Base-by-base conservation (phyloP, 2,888 invertebrate species). In the Synergus gifuensis region DNA sequence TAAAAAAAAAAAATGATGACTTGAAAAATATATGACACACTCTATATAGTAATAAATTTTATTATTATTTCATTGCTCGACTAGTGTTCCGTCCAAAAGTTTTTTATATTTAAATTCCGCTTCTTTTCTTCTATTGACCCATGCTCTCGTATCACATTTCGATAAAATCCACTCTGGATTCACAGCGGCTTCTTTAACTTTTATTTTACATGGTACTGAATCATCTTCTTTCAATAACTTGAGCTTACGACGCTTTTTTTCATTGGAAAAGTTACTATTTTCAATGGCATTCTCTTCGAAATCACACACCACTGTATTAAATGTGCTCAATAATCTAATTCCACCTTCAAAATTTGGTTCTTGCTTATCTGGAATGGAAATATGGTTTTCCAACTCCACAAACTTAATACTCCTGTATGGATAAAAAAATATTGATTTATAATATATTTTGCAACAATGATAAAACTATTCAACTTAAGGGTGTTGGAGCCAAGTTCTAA, bases 91-190 rank as follows among this genome's bases (percentile, higher is more conserved):
- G 80, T 88, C 82, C 28, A 83, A 78, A 12, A 80, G 66, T 84
- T 82, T 87, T 78, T 89, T 90, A 83, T 91, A 91, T 76, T 87
- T 88, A 69, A 88, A 91, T 14, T 86, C 88, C 66, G 84, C 81
- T 28, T 85, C 87, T 62, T 86, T 88, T 80, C 81, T 82, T 78
- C 84, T 87, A 67, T 85, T 85, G 2, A 78, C 83, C 91, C 91
- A 91, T 64, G 83, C 80, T 85, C 85, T 81, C 4, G 87, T 89
- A 46, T 89, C 87, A 18, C 22, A 7, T 82, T 88, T 89, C 0
- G 87, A 89, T 18, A 91, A 83, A 82, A 91, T 81, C 76, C 78
- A 80, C 42, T 88, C 85, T 40, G 88, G 76, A 76, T 86, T 84
- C 3, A 91, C 85, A 2, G 87, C 88, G 46, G 85, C 89, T 82